Evolutionary conservation across 2,888 invertebrate species (phyloP), one percentile per base, ranked within the genome.

Genomic region (Drosophila barbarae): DNA sequence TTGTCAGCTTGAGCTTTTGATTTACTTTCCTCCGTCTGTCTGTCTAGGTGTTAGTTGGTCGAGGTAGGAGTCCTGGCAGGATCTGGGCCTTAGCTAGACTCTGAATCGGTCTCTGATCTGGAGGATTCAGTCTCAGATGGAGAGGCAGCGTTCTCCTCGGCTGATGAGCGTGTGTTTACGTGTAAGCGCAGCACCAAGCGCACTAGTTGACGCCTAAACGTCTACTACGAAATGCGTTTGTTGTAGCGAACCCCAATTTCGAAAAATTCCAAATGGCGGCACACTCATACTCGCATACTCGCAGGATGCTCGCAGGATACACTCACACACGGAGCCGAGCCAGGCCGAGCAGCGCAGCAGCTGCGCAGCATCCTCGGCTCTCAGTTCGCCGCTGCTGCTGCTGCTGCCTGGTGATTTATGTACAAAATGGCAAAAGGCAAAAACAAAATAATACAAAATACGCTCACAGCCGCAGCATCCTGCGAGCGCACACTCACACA

Each of bases 181-280:
- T 72, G 82, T 86, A 88, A 89, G 88, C 89, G 88, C 88, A 88
- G 88, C 88, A 89, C 88, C 89, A 88, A 89, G 89, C 89, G 88
- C 89, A 89, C 90, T 90, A 90, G 89, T 90, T 90, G 89, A 90
- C 90, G 89, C 90, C 90, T 89, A 90, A 90, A 89, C 90, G 89
- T 89, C 89, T 89, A 89, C 90, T 89, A 89, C 88, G 89, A 89
- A 89, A 89, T 89, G 87, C 88, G 88, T 86, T 88, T 89, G 88
- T 87, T 88, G 87, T 89, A 89, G 87, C 88, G 86, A 89, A 89
- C 87, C 89, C 89, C 89, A 88, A 87, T 89, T 88, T 88, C 84
- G 85, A 86, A 82, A 78, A 87, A 85, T 86, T 87, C 85, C 77
- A 87, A 86, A 87, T 87, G 87, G 87, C 87, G 87, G 82, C 81